A percentile compares a stretch with the other conserved stretches of the same genome.
Evolutionary conservation across 2,113 vertebrate species (phyloP).

Genomic region (Onychorhynchus coronatus): DNA sequence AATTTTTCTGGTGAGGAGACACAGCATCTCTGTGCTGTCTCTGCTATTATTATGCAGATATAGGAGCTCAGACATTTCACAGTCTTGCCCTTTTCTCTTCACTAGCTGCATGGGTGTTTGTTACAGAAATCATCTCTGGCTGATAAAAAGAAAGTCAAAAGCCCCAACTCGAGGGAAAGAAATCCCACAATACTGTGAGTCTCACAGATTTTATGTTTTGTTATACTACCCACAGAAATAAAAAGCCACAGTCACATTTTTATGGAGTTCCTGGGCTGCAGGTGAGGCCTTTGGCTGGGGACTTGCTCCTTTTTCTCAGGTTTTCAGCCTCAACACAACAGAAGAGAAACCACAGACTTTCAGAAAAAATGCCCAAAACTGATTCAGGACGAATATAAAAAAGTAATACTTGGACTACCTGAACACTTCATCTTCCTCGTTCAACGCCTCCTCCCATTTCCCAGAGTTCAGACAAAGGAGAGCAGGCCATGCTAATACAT

Average conservation of each 20-base stretch:
- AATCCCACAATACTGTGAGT: neutral
- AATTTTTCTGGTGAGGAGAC: neutral
- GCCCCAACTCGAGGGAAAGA: neutral
- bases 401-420: neutral
- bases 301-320: neutral
- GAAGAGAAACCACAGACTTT: neutral
- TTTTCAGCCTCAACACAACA: rapidly evolving
- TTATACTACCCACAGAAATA: neutral
- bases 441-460: neutral
- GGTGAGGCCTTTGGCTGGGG: rapidly evolving
- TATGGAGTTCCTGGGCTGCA: neutral
- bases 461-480: neutral
- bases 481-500: neutral
- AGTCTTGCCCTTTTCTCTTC: neutral
- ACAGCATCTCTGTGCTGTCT: neutral
- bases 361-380: neutral
- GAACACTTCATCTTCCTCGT: neutral
- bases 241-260: neutral
- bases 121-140: neutral
- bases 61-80: neutral
- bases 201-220: neutral
- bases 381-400: neutral
- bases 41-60: neutral
- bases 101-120: neutral
- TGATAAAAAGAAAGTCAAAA: neutral